Base-by-base conservation (phyloP, 2,888 invertebrate species). In the Meghimatium bilineatum region DNA sequence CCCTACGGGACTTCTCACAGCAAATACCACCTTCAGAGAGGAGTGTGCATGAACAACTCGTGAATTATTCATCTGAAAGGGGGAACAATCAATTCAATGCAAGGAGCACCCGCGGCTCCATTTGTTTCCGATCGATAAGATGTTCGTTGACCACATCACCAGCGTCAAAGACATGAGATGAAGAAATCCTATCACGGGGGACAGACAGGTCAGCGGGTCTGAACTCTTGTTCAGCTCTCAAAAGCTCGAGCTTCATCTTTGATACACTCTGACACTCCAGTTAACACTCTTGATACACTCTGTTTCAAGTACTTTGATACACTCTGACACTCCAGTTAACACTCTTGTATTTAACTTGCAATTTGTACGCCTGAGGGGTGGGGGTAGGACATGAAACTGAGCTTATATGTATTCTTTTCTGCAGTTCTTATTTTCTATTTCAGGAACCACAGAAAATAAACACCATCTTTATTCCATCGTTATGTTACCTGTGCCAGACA, bases 111-210 rank as follows among this genome's bases (percentile, higher is more conserved):
- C 20, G 10, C 63, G 17, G 77, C 26, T 66, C 38, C 38, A 38
- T 63, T 63, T 77, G 77, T 77, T 66, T 77, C 38, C 23, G 36
- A 77, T 77, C 77, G 66, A 77, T 77, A 63, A 12, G n/a, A 32
- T 52, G 32, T 44, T 6, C n/a, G 29, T 26, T 34, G 20, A 38
- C 38, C 29, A 26, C 17, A 20, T 69, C 69, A 5, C 14, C 34
- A 20, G 34, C 5, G 69, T 26, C 63, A 63, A 63, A 63, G 26
- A 63, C 63, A n/a, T 63, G 63, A 63, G 20, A 56, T 56, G 56
- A 23, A 56, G 56, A 56, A 10, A 23, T 56, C 56, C 17, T 20
- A 2, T 44, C 20, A 14, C 56, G 23, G 2, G 23, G 56, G 56
- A 56, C 56, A 14, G 56, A 56, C 17, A 20, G 56, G 17, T 56